Evolutionary conservation across 2,797 vertebrate species (phyloP), one percentile per base, ranked within the genome.

Genomic region (Melanotaenia pygmaea): DNA sequence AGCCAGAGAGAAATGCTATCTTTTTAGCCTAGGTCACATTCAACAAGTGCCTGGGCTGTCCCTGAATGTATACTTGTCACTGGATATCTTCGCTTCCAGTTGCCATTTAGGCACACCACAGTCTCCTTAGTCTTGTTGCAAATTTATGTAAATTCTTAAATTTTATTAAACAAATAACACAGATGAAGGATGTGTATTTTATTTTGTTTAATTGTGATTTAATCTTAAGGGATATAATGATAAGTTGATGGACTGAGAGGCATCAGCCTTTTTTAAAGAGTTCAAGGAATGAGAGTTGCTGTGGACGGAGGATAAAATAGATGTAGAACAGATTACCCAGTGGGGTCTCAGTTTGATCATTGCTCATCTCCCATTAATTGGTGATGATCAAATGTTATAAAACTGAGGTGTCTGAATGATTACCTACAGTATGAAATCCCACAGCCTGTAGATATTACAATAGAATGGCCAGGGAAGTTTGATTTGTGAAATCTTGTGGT

Each of bases 81-180:
- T 82, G 76, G 78, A 89, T 90, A 89, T 88, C 85, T 86, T 66
- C 79, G 79, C 74, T 83, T 86, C 58, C 73, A 82, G 71, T 54
- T 80, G 82, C 51, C 28, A 81, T 84, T 79, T 70, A 72, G 73
- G 47, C 50, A 69, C 80, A 85, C 58, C 62, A 70, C 71, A 74
- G 64, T 37, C 45, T 82, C 65, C 14, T 74, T 80, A 74, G 64
- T 78, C 60, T 67, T 75, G 83, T 83, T 89, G 67, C 86, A 82
- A 64, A 84, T 82, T 81, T 86, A 65, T 90, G 80, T 88, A 76
- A 72, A 84, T 79, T 84, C 62, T 70, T 86, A 80, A 71, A 57
- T 87, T 90, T 78, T 86, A 92, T 90, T 88, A 87, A 93, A 92
- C 75, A 88, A 80, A 90, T 87, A 64, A 83, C 70, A 88, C 82